Evolutionary conservation across 2,888 invertebrate species (phyloP).

Genomic region (Sesamia inferens): DNA sequence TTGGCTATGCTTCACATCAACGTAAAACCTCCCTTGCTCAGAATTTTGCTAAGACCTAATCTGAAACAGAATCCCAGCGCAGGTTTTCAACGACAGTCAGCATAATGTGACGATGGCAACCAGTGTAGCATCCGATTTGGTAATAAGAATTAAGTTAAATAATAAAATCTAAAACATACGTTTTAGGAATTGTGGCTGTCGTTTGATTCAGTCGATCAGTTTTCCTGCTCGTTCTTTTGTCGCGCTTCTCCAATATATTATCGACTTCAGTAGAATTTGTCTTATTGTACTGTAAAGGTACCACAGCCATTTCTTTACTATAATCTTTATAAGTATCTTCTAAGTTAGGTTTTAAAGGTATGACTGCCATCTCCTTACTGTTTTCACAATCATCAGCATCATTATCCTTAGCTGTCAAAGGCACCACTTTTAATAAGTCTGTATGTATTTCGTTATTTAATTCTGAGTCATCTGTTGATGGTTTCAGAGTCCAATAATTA

Average conservation of each 20-base stretch:
- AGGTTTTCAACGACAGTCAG: too few species aligned
- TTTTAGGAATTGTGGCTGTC: slow-evolving; percentile 87
- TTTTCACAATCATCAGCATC: slow-evolving; percentile 48
- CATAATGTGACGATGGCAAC: too few species aligned
- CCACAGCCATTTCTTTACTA: slow-evolving; percentile 78
- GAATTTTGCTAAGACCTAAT: too few species aligned
- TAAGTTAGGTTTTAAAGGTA: slow-evolving; percentile 72
- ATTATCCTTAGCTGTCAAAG: slow-evolving; percentile 67
- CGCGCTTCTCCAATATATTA: slow-evolving; percentile 82
- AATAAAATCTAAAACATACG: slow-evolving; percentile 74
- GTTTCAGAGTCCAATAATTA: slow-evolving; percentile 72
- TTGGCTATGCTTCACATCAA: too few species aligned
- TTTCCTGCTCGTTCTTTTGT: slow-evolving; percentile 88
- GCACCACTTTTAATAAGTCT: slow-evolving; percentile 82
- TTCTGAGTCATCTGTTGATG: slow-evolving; percentile 65
- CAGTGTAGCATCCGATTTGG: too few species aligned
- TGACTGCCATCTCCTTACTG: slow-evolving; percentile 68
- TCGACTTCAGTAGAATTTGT: slow-evolving; percentile 84
- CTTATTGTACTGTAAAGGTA: slow-evolving; percentile 80
- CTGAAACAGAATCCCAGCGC: too few species aligned
- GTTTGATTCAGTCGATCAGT: slow-evolving; percentile 88
- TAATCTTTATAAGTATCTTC: slow-evolving; percentile 63
- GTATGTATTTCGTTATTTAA: slow-evolving; percentile 72
- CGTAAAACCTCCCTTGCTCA: too few species aligned
- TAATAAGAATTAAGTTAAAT: too few species aligned